A percentile compares a stretch with the other conserved stretches of the same genome.
These are phyloP conservation scores for Microtus montanus DNA, from an alignment of 2,113 vertebrate species.

Conservation along the genomic window DNA sequence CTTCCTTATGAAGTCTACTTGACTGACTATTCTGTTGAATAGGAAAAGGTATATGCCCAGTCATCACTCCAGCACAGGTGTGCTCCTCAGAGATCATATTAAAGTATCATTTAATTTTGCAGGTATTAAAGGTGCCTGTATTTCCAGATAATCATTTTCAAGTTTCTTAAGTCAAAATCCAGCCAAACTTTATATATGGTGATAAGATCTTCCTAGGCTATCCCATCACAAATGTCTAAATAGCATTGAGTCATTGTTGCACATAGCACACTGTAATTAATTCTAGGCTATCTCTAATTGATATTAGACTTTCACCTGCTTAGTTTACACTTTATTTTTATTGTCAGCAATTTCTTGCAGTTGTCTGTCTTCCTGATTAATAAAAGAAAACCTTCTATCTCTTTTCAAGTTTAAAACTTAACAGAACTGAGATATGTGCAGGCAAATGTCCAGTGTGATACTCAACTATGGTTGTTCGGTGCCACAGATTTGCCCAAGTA, in stretches of 20 bases:
- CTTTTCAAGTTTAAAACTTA: constrained; percentile 36
- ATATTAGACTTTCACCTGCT: not conserved
- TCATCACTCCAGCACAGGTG: constrained; percentile 42
- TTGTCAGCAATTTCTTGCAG: constrained; percentile 37
- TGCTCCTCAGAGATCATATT: constrained; percentile 46
- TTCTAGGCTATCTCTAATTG: not conserved
- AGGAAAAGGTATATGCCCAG: constrained; percentile 56
- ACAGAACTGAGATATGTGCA: not conserved
- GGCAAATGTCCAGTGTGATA: constrained; percentile 1
- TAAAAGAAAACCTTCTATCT: not conserved
- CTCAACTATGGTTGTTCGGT: not conserved
- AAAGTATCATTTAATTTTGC: constrained; percentile 61
- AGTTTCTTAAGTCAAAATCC: constrained; percentile 29
- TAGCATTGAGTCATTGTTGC: not conserved
- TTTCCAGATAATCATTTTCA: constrained; percentile 58
- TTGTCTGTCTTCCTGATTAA: constrained; percentile 14
- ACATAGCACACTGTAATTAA: constrained; percentile 20
- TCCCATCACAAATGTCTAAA: not conserved
- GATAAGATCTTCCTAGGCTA: constrained; percentile 33
- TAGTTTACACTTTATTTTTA: not conserved
- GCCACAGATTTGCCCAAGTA: not conserved
- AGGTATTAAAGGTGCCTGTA: not conserved
- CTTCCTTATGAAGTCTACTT: constrained; percentile 46
- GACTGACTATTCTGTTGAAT: constrained; percentile 58
- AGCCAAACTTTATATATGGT: constrained; percentile 24